Base-by-base conservation (phyloP, 37 sponge, comb jelly and placozoan genomes). In the Chondrilla cf. caribensis region DNA sequence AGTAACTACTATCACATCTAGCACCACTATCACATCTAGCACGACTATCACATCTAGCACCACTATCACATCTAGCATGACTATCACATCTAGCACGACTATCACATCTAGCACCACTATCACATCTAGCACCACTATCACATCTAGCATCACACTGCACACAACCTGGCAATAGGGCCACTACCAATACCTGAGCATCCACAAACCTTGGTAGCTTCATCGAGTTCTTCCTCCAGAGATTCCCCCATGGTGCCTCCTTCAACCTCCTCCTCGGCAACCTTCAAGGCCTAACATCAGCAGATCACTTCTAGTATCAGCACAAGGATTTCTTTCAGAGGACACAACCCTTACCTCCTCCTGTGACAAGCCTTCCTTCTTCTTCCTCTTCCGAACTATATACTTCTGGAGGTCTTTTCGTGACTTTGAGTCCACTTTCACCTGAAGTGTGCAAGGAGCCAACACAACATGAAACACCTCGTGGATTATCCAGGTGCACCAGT, bases 401-500 rank as follows among this genome's bases (percentile, higher is more conserved):
- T 86, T 87, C 25, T 85, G 58, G 18, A 96, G 79, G 31, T 93
- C 90, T 41, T 90, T 93, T 19, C 87, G 60, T 43, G 91, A 90
- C 75, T 93, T 93, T 18, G 86, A 81, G 80, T 93, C 97, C 3
- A 96, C 97, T 79, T 96, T 96, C 26, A 93, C 89, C 94, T 94
- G 64, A 0, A 67, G 64, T 55, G 57, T 11, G 11, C 17, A 55
- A n/a, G n/a, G n/a, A n/a, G n/a, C n/a, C n/a, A n/a, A n/a, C n/a
- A n/a, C n/a, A n/a, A n/a, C n/a, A 54, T 24, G n/a, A n/a, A n/a
- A n/a, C n/a, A n/a, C n/a, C n/a, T n/a, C n/a, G n/a, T n/a, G n/a
- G n/a, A n/a, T n/a, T n/a, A n/a, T n/a, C n/a, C n/a, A n/a, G n/a
- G n/a, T n/a, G n/a, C n/a, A n/a, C n/a, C n/a, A n/a, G n/a, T n/a